A percentile compares a stretch with the other conserved stretches of the same genome.
phyloP scores from a whole-genome alignment of 2,888 invertebrate species.

The Lycocerus yunnanus region DNA sequence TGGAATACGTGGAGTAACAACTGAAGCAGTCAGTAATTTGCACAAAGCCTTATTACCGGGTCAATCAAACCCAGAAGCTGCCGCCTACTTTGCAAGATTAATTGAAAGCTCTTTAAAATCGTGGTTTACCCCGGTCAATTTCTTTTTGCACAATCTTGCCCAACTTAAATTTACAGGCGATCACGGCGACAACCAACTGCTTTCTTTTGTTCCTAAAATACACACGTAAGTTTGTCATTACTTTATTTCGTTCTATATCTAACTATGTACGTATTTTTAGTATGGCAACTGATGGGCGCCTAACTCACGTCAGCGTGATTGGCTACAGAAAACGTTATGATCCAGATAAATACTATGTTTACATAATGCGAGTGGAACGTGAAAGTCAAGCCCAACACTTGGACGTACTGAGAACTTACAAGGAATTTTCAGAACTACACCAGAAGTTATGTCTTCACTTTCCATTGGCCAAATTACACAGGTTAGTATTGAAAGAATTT shows the following conservation, averaged over 20 bases:
- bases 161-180: conserved; percentile 92
- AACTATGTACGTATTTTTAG: conserved; percentile 56
- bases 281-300: conserved; percentile 86
- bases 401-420: conserved; percentile 91
- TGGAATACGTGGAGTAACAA: conserved; percentile 89
- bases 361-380: conserved; percentile 81
- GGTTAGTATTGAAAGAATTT: conserved; percentile 60
- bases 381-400: conserved; percentile 85
- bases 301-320: conserved; percentile 82
- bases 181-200: conserved; percentile 75
- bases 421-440: conserved; percentile 96
- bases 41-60: conserved; percentile 87
- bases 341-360: conserved; percentile 97
- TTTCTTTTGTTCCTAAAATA: conserved; percentile 92
- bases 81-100: conserved; percentile 93
- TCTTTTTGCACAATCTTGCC: conserved; percentile 96
- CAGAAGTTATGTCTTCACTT: conserved; percentile 91
- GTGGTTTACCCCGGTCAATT: conserved; percentile 96
- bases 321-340: conserved; percentile 94
- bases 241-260: conserved; percentile 3
- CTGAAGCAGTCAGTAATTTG: conserved; percentile 90
- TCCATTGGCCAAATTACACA: conserved; percentile 87
- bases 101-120: conserved; percentile 93
- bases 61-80: conserved; percentile 92
- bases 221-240: conserved; percentile 74